A percentile compares a stretch with the other conserved stretches of the same genome.
phyloP scores from a whole-genome alignment of 1,140 invertebrate species.

The Drosophila mauritiana region DNA sequence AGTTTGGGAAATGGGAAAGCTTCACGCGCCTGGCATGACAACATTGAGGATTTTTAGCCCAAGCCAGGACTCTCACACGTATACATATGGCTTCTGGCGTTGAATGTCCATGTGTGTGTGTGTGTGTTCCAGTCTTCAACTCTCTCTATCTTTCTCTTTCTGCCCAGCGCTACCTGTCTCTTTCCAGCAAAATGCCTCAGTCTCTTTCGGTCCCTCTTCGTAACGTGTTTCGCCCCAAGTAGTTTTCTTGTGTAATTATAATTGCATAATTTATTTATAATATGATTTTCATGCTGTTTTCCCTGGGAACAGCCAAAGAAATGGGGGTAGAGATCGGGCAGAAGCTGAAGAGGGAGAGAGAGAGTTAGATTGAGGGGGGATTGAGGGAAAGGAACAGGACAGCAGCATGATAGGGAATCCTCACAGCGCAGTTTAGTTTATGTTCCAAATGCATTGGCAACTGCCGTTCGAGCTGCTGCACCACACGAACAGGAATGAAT shows the following conservation, averaged over 20 bases:
- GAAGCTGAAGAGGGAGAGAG: background rate
- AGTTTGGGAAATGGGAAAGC: constrained; percentile 23
- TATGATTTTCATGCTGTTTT: constrained; percentile 83
- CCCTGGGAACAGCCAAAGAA: constrained; percentile 30
- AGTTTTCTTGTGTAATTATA: constrained; percentile 83
- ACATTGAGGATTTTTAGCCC: constrained; percentile 73
- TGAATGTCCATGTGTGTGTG: constrained; percentile 32
- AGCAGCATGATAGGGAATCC: constrained; percentile 25
- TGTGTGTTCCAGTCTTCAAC: background rate
- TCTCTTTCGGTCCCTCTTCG: constrained; percentile 12
- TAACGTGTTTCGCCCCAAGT: constrained; percentile 77
- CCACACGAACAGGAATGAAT: background rate
- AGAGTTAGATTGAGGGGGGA: background rate
- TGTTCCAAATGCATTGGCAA: constrained; percentile 68
- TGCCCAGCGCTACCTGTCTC: background rate
- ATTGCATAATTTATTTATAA: constrained; percentile 83
- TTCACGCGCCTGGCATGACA: constrained; percentile 68
- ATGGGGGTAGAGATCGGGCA: background rate
- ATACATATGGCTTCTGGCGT: constrained; percentile 23
- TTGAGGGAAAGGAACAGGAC: background rate
- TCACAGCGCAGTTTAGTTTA: constrained; percentile 56
- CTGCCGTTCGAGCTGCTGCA: constrained; percentile 14
- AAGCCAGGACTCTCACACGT: constrained; percentile 34
- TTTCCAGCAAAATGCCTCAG: background rate
- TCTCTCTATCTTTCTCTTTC: background rate